A percentile compares a stretch with the other conserved stretches of the same genome.
Evolutionary conservation across 2,797 vertebrate genomes (phyloP).

Genomic region (Ctenopoma kingsleyae): DNA sequence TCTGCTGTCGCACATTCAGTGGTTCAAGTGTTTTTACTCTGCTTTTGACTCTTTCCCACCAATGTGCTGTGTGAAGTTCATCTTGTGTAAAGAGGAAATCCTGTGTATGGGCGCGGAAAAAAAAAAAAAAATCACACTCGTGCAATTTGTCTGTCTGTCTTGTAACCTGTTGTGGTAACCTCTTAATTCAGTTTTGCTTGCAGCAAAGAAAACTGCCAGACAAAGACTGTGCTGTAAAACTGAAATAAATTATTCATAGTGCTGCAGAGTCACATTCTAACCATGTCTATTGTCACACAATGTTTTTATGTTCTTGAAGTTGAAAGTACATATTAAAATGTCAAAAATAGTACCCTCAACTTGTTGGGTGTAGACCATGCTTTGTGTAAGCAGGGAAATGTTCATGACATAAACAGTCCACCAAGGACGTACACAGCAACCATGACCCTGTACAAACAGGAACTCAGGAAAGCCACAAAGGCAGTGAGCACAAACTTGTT

Average conservation of each 20-base stretch:
- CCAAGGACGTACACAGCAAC: slow-evolving; percentile 38
- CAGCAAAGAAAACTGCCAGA: slow-evolving; percentile 31
- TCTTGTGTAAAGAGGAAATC: slow-evolving; percentile 67
- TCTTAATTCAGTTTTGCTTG: slow-evolving; percentile 47
- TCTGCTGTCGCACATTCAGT: slow-evolving; percentile 35
- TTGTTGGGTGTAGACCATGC: slow-evolving; percentile 28
- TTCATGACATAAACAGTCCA: slow-evolving; percentile 42
- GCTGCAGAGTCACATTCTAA: slow-evolving; percentile 4
- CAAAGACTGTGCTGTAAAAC: slow-evolving; percentile 13
- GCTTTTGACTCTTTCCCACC: slow-evolving; percentile 39
- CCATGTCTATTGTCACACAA: not conserved
- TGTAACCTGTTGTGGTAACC: slow-evolving; percentile 52
- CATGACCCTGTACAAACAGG: slow-evolving; percentile 27
- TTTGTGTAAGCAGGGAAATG: slow-evolving; percentile 42
- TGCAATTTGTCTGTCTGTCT: slow-evolving; percentile 32
- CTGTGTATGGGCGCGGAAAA: slow-evolving; percentile 51
- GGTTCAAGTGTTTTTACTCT: slow-evolving; percentile 32
- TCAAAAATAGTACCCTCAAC: slow-evolving; percentile 15
- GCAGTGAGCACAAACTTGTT: slow-evolving; percentile 31
- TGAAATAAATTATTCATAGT: slow-evolving; percentile 21
- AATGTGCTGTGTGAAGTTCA: slow-evolving; percentile 24
- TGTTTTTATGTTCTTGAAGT: slow-evolving; percentile 4
- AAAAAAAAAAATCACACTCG: slow-evolving; percentile 33
- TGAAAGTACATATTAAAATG: slow-evolving; percentile 30
- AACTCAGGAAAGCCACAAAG: slow-evolving; percentile 25